phyloP scores from a whole-genome alignment of 2,888 invertebrate genomes.

The Elmis aenea region DNA sequence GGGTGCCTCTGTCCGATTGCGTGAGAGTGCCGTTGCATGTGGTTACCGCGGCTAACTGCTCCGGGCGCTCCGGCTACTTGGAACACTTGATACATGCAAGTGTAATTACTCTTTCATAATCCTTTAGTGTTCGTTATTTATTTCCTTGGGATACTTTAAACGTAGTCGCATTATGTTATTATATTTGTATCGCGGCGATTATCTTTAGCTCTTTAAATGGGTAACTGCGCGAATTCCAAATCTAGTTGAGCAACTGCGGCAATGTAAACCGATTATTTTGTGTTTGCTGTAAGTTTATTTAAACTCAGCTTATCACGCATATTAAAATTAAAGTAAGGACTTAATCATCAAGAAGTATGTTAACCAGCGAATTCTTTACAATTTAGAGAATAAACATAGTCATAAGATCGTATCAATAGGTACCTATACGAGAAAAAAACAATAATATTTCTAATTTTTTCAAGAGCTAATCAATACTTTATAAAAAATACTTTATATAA shows the following conservation, averaged over 20 bases:
- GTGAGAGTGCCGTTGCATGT: slow-evolving; percentile 28
- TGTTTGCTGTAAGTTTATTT: too few relatives aligned
- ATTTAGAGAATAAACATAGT: too few relatives aligned
- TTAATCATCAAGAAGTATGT: too few relatives aligned
- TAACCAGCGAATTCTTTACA: too few relatives aligned
- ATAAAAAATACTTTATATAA: too few relatives aligned
- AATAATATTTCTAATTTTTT: too few relatives aligned
- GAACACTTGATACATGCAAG: slow-evolving; percentile 36
- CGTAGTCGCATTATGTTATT: slow-evolving; percentile 25
- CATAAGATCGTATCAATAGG: too few relatives aligned
- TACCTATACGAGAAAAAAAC: too few relatives aligned
- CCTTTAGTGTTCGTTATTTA: slow-evolving; percentile 34
- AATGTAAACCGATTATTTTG: slow-evolving; percentile 1
- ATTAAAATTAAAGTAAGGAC: too few relatives aligned
- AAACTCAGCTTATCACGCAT: too few relatives aligned
- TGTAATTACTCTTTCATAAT: slow-evolving; percentile 36
- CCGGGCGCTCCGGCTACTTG: slow-evolving; percentile 38
- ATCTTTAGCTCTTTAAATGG: slow-evolving; percentile 12
- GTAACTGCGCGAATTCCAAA: slow-evolving; percentile 7
- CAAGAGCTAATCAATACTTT: too few relatives aligned
- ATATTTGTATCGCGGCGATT: slow-evolving; percentile 20
- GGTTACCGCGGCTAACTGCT: slow-evolving; percentile 21
- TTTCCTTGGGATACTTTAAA: slow-evolving; percentile 29
- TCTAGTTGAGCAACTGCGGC: slow-evolving; percentile 8
- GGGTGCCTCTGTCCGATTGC: slow-evolving; percentile 21